A percentile compares a stretch with the other conserved stretches of the same genome.
Conservation (phyloP, 2,888 invertebrate species). For the Zygogramma bicolorata region DNA sequence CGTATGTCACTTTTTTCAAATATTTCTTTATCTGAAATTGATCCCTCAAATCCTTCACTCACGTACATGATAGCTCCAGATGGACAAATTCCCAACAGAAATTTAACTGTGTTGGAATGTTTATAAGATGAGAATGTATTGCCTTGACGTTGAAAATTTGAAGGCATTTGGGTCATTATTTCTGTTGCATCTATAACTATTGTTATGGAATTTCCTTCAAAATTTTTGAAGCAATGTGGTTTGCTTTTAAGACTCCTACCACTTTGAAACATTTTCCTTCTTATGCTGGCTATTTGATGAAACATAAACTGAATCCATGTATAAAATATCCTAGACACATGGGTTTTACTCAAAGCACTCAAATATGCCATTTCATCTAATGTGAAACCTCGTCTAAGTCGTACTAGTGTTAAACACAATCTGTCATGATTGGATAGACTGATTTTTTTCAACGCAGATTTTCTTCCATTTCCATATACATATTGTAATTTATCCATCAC, state of each 20-base stretch:
- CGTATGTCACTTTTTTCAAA: conserved; percentile 1
- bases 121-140: too few species aligned
- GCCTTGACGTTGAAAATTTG: too few species aligned
- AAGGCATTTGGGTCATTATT: too few species aligned
- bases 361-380: neutral
- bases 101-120: conserved; percentile 13
- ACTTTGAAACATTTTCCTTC: neutral
- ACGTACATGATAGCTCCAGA: conserved; percentile 19
- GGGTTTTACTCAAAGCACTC: neutral
- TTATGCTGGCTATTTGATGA: neutral
- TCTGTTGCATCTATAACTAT: conserved; percentile 7
- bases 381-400: neutral
- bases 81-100: conserved; percentile 14
- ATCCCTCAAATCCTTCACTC: too few species aligned
- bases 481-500: neutral
- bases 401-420: neutral
- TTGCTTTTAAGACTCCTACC: neutral
- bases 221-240: too few species aligned
- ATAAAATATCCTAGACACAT: conserved; percentile 4
- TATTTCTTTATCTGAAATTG: neutral
- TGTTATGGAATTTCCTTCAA: too few species aligned
- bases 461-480: neutral
- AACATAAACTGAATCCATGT: conserved; percentile 15
- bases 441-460: neutral
- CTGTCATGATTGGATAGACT: neutral